Percentiles rank a stretch among this genome's conserved stretches.
These are phyloP conservation scores for Anoura caudifer DNA, from an alignment of 2,113 vertebrate species.

Conservation along the genomic window DNA sequence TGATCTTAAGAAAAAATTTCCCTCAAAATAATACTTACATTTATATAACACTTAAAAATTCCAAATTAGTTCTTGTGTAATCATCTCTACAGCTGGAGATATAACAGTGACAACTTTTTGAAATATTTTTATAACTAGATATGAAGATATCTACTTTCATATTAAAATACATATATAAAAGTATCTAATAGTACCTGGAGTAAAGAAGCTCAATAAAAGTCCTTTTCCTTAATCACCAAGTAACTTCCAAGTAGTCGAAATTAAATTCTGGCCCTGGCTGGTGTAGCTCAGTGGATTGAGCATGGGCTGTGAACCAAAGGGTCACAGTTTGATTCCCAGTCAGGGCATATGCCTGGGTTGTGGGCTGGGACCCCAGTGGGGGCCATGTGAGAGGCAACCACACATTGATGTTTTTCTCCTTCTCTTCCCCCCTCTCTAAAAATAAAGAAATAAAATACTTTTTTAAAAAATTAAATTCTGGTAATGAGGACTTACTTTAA, in stretches of 20 bases:
- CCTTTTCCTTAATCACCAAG: background rate
- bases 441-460: no score
- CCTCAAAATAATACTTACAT: background rate
- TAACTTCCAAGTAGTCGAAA: background rate
- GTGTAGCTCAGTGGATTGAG: no score
- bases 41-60: conserved; percentile 18
- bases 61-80: conserved; percentile 16
- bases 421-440: no score
- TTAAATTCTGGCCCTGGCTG: background rate
- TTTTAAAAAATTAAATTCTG: conserved; percentile 23
- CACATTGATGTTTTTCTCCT: no score
- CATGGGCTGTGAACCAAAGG: no score
- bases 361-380: no score
- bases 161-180: background rate
- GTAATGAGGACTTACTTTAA: conserved; percentile 9
- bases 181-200: background rate
- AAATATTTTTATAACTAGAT: background rate
- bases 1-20: background rate
- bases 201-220: background rate
- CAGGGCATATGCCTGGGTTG: no score
- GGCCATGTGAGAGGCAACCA: no score
- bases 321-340: no score
- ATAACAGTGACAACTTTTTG: background rate
- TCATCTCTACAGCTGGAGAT: background rate
- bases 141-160: background rate